These are phyloP conservation scores for Daboia siamensis DNA, from an alignment of 2,113 vertebrate genomes.

Conservation along the genomic window DNA sequence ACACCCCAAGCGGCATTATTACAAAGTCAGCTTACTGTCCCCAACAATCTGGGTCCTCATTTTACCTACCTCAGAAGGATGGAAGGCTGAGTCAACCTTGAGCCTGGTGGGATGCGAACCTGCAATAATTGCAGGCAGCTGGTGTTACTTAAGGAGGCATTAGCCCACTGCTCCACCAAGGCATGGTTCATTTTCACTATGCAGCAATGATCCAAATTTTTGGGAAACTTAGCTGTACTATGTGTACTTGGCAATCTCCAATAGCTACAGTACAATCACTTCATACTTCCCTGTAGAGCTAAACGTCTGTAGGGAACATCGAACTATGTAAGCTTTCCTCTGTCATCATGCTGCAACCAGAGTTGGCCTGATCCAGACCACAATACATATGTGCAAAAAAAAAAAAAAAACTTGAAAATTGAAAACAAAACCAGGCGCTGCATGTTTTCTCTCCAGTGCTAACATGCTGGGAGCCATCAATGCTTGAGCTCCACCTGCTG, in stretches of 20 bases:
- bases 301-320: neutral
- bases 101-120: too few species aligned
- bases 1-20: too few species aligned
- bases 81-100: too few species aligned
- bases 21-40: too few species aligned
- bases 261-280: neutral
- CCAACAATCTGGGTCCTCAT: too few species aligned
- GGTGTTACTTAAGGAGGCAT: too few species aligned
- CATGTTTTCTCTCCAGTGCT: neutral
- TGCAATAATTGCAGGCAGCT: too few species aligned
- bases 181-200: neutral
- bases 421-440: neutral
- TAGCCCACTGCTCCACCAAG: too few species aligned
- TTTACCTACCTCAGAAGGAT: too few species aligned
- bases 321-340: neutral
- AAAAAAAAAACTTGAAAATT: neutral
- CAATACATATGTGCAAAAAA: too few species aligned
- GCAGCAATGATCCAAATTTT: neutral
- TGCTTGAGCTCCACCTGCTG: slow-evolving; percentile 13
- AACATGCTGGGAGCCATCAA: neutral
- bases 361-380: neutral
- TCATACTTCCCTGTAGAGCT: neutral
- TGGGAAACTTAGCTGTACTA: neutral
- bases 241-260: neutral
- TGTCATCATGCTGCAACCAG: neutral